Percentiles rank a stretch among this genome's conserved stretches.
Conservation (phyloP, 64 coral and sea anemone genomes). For the Acropora yongei region DNA sequence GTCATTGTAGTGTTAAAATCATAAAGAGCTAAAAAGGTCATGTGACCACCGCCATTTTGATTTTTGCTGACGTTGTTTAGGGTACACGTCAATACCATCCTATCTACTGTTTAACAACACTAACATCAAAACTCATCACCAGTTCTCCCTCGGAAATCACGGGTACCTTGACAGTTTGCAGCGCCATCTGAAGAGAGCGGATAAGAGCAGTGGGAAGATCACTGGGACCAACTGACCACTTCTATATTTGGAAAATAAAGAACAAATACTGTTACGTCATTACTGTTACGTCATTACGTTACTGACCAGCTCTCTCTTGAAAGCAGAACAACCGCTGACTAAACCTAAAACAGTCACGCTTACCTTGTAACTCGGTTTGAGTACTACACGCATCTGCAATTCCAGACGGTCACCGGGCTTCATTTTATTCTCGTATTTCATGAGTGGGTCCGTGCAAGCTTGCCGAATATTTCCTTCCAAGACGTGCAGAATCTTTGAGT, state of each 20-base stretch:
- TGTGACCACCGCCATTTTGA: too few relatives aligned
- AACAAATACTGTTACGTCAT: too few relatives aligned
- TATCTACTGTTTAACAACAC: slow-evolving; percentile 62
- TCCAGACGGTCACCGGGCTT: slow-evolving; percentile 66
- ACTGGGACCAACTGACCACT: slow-evolving; percentile 84
- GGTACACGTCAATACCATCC: too few relatives aligned
- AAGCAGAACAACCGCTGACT: not conserved
- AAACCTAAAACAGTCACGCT: not conserved
- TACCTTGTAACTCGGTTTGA: slow-evolving; percentile 75
- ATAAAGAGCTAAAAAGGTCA: too few relatives aligned
- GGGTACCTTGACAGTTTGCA: slow-evolving; percentile 64
- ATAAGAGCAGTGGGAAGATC: slow-evolving; percentile 76
- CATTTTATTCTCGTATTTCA: slow-evolving; percentile 78
- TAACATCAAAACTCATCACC: slow-evolving; percentile 83
- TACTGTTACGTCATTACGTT: too few relatives aligned
- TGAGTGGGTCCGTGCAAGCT: slow-evolving; percentile 80
- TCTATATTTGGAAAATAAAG: slow-evolving; percentile 40
- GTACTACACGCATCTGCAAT: slow-evolving; percentile 64
- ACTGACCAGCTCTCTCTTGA: too few relatives aligned
- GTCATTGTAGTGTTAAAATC: too few relatives aligned
- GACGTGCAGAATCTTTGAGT: slow-evolving; percentile 26
- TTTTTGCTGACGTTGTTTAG: not conserved
- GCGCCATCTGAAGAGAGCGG: slow-evolving; percentile 87
- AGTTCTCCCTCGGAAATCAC: slow-evolving; percentile 56
- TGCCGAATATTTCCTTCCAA: slow-evolving; percentile 63